Percentiles rank a stretch among this genome's conserved stretches.
Evolutionary conservation across 2,113 vertebrate species (phyloP).

Genomic region (Saccopteryx leptura): DNA sequence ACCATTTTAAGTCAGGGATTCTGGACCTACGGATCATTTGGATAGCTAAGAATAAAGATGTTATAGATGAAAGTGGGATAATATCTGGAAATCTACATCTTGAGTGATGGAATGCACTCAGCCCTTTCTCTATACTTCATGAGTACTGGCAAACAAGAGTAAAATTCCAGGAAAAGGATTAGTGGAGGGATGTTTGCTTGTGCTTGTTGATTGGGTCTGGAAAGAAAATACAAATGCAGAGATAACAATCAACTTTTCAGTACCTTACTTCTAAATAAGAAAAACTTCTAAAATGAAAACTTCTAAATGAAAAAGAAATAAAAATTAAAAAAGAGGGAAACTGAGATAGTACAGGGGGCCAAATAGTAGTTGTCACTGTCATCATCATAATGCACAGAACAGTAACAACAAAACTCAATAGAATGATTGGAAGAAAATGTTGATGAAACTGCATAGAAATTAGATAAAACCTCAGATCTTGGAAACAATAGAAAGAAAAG

Average conservation of each 20-base stretch:
- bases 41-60: neutral
- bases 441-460: neutral
- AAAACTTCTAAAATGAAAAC: neutral
- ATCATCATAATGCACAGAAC: neutral
- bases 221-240: neutral
- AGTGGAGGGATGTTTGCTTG: neutral
- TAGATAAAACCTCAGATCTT: neutral
- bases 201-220: neutral
- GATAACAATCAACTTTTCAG: neutral
- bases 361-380: neutral
- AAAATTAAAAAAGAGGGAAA: neutral
- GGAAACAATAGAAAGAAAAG: neutral
- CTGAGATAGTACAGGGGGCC: neutral
- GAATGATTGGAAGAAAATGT: neutral
- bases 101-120: neutral
- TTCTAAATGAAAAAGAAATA: constrained; percentile 12
- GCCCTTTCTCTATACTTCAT: neutral
- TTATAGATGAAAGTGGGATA: neutral
- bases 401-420: neutral
- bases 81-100: neutral
- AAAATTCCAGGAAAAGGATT: neutral
- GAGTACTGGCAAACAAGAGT: neutral
- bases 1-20: too few species aligned
- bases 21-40: neutral
- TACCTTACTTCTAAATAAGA: neutral